Base-by-base conservation (phyloP, 2,113 vertebrate species). In the Dissostichus mawsoni region DNA sequence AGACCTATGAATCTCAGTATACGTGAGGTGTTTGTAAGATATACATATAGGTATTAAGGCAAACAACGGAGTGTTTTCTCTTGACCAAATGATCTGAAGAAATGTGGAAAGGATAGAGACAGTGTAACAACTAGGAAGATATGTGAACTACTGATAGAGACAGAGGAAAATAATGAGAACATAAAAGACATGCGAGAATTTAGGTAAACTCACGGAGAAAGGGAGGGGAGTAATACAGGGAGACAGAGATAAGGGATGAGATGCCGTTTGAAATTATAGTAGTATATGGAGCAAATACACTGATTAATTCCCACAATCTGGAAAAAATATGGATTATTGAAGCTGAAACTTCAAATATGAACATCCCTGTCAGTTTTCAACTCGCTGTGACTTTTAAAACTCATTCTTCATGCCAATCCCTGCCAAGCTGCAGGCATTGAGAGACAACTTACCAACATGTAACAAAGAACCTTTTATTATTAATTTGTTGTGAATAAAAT, bases 401-500 rank as follows among this genome's bases (percentile, higher is more conserved):
- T 61, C 9, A 9, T 41, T 51, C 25, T 44, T 17, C 57, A 9
- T 51, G 17, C 29, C 58, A 64, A 78, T 79, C 61, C 13, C 56
- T 20, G 36, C 17, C 6, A 68, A 23, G 20, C 75, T 47, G 9
- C 8, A 25, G 23, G 23, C 53, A 52, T 18, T 18, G 9, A 78
- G 66, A 78, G 55, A 51, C 47, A 77, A 55, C 53, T 36, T 61
- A 50, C 55, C 73, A 73, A 61, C 8, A 14, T 12, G 52, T n/a
- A 5, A 36, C 64, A 59, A 33, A 41, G n/a, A 81, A 67, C 5
- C 6, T 36, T 74, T 74, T 29, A 41, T 64, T 74, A 73, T 53
- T 44, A n/a, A 70, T 84, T 65, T 66, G 12, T 41, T 51, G 20
- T 65, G 23, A 65, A 78, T 74, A 25, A 75, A 59, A 81, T 11